These are phyloP conservation scores for Trochalopteron elliotii DNA, from an alignment of 2,113 vertebrate genomes.

Conservation along the genomic window DNA sequence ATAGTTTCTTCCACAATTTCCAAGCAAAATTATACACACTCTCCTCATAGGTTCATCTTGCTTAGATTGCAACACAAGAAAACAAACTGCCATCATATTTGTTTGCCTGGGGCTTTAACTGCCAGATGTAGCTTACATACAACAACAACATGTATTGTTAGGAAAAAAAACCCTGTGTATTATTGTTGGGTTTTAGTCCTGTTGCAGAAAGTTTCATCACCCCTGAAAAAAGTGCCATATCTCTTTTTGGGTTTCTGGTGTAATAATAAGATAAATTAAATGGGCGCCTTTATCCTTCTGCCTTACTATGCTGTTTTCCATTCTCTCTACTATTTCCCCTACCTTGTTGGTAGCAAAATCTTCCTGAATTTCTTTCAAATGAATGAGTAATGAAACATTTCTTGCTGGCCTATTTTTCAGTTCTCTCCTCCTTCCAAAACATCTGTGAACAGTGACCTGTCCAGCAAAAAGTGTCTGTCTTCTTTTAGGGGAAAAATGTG, in stretches of 20 bases:
- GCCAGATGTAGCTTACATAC: neutral
- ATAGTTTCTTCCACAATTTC: neutral
- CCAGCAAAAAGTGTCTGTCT: neutral
- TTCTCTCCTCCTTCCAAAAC: neutral
- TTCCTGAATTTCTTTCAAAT: neutral
- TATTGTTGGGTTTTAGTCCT: neutral
- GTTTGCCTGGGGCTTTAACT: neutral
- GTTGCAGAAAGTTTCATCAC: neutral
- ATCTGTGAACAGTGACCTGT: neutral
- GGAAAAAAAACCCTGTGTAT: fast-evolving
- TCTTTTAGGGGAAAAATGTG: neutral
- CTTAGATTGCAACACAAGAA: neutral
- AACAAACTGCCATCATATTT: neutral
- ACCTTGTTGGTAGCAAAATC: neutral
- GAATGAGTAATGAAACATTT: neutral
- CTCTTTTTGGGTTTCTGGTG: neutral
- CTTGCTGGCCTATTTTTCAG: neutral
- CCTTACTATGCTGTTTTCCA: neutral
- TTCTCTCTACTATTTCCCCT: neutral
- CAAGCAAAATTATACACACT: neutral
- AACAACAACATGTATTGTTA: neutral
- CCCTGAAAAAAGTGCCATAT: neutral
- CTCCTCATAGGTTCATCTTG: neutral
- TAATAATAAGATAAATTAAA: neutral
- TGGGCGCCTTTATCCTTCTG: neutral